A percentile compares a stretch with the other conserved stretches of the same genome.
These are phyloP conservation scores for Chloropsis cyanopogon DNA, from an alignment of 2,113 vertebrate genomes.

Conservation along the genomic window DNA sequence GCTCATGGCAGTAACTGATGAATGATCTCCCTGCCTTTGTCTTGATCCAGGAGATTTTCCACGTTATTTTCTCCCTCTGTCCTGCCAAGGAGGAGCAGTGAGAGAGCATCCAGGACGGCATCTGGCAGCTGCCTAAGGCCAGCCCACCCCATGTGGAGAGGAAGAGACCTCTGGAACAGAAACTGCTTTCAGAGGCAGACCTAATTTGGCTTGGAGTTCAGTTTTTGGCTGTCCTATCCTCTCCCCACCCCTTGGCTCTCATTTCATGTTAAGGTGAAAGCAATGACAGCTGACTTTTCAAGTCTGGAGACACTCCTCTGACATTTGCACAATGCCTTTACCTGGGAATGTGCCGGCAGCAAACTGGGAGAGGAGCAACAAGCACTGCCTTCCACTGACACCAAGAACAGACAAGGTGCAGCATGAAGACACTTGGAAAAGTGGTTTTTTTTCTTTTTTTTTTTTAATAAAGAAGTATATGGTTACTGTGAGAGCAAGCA, in stretches of 20 bases:
- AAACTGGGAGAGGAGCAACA: background rate
- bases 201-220: background rate
- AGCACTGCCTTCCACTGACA: background rate
- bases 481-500: background rate
- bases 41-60: background rate
- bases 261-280: background rate
- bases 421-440: background rate
- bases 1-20: background rate
- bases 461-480: background rate
- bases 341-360: background rate
- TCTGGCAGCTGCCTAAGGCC: background rate
- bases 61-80: background rate
- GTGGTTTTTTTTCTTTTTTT: background rate
- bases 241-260: background rate
- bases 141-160: background rate
- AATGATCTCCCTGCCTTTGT: background rate
- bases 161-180: background rate
- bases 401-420: background rate
- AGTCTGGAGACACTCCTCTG: background rate
- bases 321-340: background rate
- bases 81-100: background rate
- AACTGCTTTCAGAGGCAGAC: background rate
- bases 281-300: background rate
- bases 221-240: background rate
- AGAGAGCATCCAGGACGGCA: background rate